Evolutionary conservation across 1,140 invertebrate species (phyloP), one percentile per base, ranked within the genome.

Genomic region (Mylabris phalerata): DNA sequence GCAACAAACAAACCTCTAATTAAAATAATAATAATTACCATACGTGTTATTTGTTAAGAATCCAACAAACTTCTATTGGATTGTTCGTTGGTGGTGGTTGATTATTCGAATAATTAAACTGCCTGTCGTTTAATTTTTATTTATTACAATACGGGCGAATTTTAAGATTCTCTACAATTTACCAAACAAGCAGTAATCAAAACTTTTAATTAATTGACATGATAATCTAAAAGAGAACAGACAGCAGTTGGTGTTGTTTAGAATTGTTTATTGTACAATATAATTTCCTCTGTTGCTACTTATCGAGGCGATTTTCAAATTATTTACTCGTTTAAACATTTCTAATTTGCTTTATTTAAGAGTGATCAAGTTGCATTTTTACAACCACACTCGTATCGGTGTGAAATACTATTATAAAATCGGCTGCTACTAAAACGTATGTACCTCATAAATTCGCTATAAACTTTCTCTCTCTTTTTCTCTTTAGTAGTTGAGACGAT

Each of bases 391-490:
- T n/a, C 24, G 39, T 27, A 13, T 11, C 38, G 49, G 44, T 43
- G 44, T 27, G 47, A 41, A 50, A 49, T 32, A 57, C 10, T 42
- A 50, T 49, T 44, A 48, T 44, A 43, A 39, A 38, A 41, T n/a
- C 56, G 4, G n/a, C 56, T 9, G n/a, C 4, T 32, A 32, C 32
- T 32, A 32, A 58, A 51, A 32, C 25, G 50, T 48, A 57, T 42
- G 50, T 48, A 57, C 40, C 48, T 60, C 58, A 50, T 60, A 60
- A 60, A 49, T 10, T 27, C 13, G 51, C 43, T 47, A 60, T 60
- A 60, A 60, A 60, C 58, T 60, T 60, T 60, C 58, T 48, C 58
- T 32, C 55, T 60, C 58, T 48, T 50, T 32, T 43, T 60, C 58
- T 59, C 57, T 46, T 58, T 43, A 48, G 26, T 47, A 45, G 45